Percentiles rank a stretch among this genome's conserved stretches.
These are phyloP conservation scores for Yasuhikotakia modesta DNA, from an alignment of 2,797 vertebrate genomes.

Conservation along the genomic window DNA sequence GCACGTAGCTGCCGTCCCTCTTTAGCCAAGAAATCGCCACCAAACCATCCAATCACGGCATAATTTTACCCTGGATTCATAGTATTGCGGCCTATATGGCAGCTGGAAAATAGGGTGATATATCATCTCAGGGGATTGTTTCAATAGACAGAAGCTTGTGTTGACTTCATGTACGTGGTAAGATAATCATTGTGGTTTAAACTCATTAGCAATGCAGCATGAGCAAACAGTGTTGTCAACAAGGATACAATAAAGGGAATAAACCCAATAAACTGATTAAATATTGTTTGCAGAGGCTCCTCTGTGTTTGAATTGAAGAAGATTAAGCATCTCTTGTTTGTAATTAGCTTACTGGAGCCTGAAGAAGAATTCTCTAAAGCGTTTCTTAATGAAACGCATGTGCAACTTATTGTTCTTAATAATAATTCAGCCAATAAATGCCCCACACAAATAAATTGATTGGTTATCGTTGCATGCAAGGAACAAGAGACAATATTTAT, in stretches of 20 bases:
- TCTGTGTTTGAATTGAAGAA: not conserved
- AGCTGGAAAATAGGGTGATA: not conserved
- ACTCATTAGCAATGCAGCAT: not conserved
- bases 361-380: slow-evolving; percentile 9
- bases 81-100: not conserved
- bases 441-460: not conserved
- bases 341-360: slow-evolving; percentile 28
- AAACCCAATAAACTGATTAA: slow-evolving; percentile 21
- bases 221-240: slow-evolving; percentile 9
- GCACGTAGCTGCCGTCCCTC: not conserved
- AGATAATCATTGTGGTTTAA: not conserved
- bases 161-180: not conserved
- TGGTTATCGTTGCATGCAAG: not conserved
- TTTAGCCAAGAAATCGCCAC: not conserved
- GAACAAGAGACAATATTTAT: not conserved
- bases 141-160: not conserved
- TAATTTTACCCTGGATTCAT: slow-evolving; percentile 16
- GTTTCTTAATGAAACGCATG: slow-evolving; percentile 33
- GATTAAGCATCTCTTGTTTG: slow-evolving; percentile 27
- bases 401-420: slow-evolving; percentile 21
- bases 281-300: slow-evolving; percentile 2
- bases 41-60: not conserved
- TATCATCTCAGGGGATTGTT: not conserved
- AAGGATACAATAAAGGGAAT: slow-evolving; percentile 24
- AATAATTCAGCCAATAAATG: slow-evolving; percentile 21